Evolutionary conservation across 2,797 vertebrate genomes (phyloP), one percentile per base, ranked within the genome.

Genomic region (Leptoclinus maculatus): DNA sequence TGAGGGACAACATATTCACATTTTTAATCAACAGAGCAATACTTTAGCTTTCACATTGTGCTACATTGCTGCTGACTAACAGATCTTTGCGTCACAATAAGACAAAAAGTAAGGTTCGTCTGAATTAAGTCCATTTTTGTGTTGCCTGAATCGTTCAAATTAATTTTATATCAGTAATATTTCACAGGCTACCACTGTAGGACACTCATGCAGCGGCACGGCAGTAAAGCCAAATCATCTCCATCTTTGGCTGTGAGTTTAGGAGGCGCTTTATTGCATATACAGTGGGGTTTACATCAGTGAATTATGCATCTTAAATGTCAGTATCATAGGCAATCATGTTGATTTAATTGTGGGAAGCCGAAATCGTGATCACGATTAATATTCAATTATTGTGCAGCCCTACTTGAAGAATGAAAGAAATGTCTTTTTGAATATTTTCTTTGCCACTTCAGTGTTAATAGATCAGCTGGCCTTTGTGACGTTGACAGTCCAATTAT

Each of bases 401-500:
- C 49, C 9, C 10, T 11, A 12, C 10, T 23, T 23, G 10, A 53
- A 49, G 21, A 49, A n/a, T 49, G 8, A 49, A 56, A 57, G 11
- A 56, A 12, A 59, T 47, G 25, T 17, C 9, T 13, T 53, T 29
- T 36, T 38, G 16, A 36, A 53, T 65, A n/a, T 43, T 10, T 1
- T 53, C 23, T 57, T 43, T 34, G 34, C 21, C 13, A 21, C 32
- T 21, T 38, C 47, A 9, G 0, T 21, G 39, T 23, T 25, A 38
- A 60, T 39, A 47, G 60, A 78, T 66, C 23, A 19, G 19, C 21
- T 25, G 53, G 53, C 12, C 53, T 16, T 29, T 56, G 17, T 34
- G n/a, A 70, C 27, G n/a, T 13, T 75, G 66, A 74, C 27, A 53
- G 38, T 59, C 53, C 1, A 23, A 27, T 65, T 39, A 63, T 74